Percentiles rank a stretch among this genome's conserved stretches.
Evolutionary conservation across 2,797 vertebrate genomes (phyloP).

Genomic region (Macroramphosus scolopax): DNA sequence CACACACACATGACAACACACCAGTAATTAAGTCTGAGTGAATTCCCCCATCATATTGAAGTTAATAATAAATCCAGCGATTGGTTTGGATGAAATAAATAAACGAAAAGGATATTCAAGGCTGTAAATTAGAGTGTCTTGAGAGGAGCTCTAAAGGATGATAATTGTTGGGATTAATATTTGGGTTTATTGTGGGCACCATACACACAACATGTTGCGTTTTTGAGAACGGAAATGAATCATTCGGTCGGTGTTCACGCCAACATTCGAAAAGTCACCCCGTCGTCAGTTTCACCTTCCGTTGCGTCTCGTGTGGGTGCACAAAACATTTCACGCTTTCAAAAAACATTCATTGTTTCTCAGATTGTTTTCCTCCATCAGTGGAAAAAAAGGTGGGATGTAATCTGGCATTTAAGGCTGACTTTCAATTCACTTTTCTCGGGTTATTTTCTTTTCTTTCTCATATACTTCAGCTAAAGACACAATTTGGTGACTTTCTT

Average conservation of each 20-base stretch:
- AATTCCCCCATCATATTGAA: neutral
- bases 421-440: conserved; percentile 18
- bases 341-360: conserved; percentile 20
- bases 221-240: too few relatives aligned
- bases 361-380: conserved; percentile 9
- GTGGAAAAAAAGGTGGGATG: conserved; percentile 10
- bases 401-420: conserved; percentile 16
- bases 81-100: neutral
- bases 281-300: neutral
- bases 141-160: conserved; percentile 1
- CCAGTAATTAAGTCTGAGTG: neutral
- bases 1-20: neutral
- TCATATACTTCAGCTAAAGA: too few relatives aligned
- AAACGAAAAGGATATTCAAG: neutral
- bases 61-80: neutral
- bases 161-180: neutral
- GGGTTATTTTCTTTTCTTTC: conserved; percentile 24
- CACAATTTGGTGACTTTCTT: too few relatives aligned
- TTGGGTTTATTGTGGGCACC: neutral
- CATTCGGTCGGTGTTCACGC: too few relatives aligned
- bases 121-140: neutral
- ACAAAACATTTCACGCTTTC: conserved; percentile 12
- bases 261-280: conserved; percentile 1
- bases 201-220: neutral
- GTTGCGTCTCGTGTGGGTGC: neutral